A percentile compares a stretch with the other conserved stretches of the same genome.
phyloP scores from a whole-genome alignment of 53 echinoderm and acorn worm genomes.

The Paracentrotus lividus region DNA sequence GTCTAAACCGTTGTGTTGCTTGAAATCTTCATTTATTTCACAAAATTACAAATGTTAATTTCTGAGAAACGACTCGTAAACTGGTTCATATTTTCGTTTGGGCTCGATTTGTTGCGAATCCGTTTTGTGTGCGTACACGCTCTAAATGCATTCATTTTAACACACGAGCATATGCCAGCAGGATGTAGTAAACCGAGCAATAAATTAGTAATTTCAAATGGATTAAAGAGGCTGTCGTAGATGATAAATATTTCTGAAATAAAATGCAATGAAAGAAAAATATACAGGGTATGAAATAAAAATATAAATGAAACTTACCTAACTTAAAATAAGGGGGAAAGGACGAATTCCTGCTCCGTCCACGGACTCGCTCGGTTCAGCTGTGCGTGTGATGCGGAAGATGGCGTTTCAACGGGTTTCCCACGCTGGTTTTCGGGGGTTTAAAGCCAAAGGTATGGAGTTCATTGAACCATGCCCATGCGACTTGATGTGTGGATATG shows the following conservation, averaged over 20 bases:
- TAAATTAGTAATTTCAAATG: background rate
- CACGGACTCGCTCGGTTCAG: background rate
- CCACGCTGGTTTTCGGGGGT: conserved; percentile 38
- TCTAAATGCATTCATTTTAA: too few relatives aligned
- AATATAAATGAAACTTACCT: conserved; percentile 31
- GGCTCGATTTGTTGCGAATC: too few relatives aligned
- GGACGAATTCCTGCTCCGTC: conserved; percentile 66
- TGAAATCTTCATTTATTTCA: background rate
- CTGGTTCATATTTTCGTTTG: too few relatives aligned
- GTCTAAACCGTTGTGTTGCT: background rate
- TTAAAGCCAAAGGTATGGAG: conserved; percentile 60
- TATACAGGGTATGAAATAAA: background rate
- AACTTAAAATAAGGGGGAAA: conserved; percentile 57
- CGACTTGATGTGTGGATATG: background rate
- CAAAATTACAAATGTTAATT: background rate
- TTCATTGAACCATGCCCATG: background rate
- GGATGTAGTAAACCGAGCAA: background rate
- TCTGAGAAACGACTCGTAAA: background rate
- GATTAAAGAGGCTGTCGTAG: background rate
- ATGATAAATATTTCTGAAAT: background rate
- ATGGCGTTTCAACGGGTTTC: conserved; percentile 69
- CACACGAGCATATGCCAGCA: background rate
- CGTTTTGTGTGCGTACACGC: background rate
- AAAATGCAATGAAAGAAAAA: background rate
- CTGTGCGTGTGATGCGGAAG: conserved; percentile 59